phyloP scores from a whole-genome alignment of 2,113 vertebrate species.

The Amia ocellicauda region DNA sequence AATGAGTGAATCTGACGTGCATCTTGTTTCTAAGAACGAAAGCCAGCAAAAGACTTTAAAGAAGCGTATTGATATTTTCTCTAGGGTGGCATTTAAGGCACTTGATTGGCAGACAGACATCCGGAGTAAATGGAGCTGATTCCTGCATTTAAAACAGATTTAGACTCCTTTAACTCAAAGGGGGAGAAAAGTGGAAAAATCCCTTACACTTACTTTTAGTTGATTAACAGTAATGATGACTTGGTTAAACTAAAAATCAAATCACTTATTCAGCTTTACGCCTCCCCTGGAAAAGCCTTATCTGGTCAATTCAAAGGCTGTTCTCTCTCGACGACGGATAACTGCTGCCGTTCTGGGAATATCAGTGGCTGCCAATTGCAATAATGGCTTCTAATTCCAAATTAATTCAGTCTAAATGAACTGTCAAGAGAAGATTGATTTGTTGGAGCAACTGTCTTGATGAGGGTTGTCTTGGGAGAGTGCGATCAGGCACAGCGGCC shows the following conservation, averaged over 20 bases:
- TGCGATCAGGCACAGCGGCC: slow-evolving; percentile 76
- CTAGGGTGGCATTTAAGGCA: slow-evolving; percentile 36
- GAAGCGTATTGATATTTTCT: slow-evolving; percentile 1
- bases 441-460: slow-evolving; percentile 82
- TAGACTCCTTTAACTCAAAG: slow-evolving; percentile 30
- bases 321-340: slow-evolving; percentile 59
- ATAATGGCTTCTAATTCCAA: slow-evolving; percentile 89
- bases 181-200: slow-evolving; percentile 33
- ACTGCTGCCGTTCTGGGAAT: slow-evolving; percentile 68
- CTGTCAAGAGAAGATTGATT: slow-evolving; percentile 92
- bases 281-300: slow-evolving; percentile 65
- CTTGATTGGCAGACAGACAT: slow-evolving; percentile 34
- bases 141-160: slow-evolving; percentile 44
- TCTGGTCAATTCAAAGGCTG: slow-evolving; percentile 71
- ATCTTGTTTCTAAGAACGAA: too few relatives aligned
- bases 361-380: slow-evolving; percentile 83
- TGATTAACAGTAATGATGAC: slow-evolving; percentile 67
- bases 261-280: slow-evolving; percentile 63
- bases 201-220: slow-evolving; percentile 61
- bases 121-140: slow-evolving; percentile 38
- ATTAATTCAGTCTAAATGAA: slow-evolving; percentile 96
- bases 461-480: slow-evolving; percentile 70
- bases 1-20: too few relatives aligned
- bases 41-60: neutral
- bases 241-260: slow-evolving; percentile 55